Evolutionary conservation across 2,888 invertebrate species (phyloP).

Genomic region (Plebejus anna): DNA sequence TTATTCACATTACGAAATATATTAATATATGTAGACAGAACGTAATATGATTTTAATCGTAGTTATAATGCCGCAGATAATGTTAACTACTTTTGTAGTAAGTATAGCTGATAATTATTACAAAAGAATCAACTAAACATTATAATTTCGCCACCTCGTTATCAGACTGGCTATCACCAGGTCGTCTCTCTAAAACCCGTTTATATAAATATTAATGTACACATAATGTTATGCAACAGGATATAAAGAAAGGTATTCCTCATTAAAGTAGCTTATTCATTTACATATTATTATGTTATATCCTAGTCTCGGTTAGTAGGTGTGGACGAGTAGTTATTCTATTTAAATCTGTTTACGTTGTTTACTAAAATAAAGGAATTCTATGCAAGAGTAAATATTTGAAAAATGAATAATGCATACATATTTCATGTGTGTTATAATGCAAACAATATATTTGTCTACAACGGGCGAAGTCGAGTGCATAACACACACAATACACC

Average conservation of each 20-base stretch:
- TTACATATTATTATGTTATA: constrained; percentile 1
- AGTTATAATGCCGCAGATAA: too few relatives aligned
- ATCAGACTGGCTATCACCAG: not conserved
- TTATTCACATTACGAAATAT: too few relatives aligned
- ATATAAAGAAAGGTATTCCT: constrained; percentile 6
- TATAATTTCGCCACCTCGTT: not conserved
- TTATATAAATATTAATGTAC: not conserved
- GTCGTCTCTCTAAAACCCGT: not conserved
- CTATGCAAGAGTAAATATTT: too few relatives aligned
- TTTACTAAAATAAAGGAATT: too few relatives aligned
- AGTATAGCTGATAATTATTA: too few relatives aligned
- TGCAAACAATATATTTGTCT: not conserved
- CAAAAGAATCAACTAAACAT: not conserved
- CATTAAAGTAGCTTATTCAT: not conserved
- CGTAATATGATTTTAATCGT: too few relatives aligned
- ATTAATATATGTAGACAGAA: too few relatives aligned
- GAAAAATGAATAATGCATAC: not conserved
- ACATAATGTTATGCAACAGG: constrained; percentile 1
- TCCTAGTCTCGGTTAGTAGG: not conserved
- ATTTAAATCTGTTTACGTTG: too few relatives aligned
- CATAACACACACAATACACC: not conserved
- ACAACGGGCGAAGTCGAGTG: not conserved
- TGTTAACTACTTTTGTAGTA: too few relatives aligned
- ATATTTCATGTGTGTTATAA: not conserved
- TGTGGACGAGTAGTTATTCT: too few relatives aligned